Evolutionary conservation across 2,797 vertebrate species (phyloP), one percentile per base, ranked within the genome.

Genomic region (Varecia variegata): DNA sequence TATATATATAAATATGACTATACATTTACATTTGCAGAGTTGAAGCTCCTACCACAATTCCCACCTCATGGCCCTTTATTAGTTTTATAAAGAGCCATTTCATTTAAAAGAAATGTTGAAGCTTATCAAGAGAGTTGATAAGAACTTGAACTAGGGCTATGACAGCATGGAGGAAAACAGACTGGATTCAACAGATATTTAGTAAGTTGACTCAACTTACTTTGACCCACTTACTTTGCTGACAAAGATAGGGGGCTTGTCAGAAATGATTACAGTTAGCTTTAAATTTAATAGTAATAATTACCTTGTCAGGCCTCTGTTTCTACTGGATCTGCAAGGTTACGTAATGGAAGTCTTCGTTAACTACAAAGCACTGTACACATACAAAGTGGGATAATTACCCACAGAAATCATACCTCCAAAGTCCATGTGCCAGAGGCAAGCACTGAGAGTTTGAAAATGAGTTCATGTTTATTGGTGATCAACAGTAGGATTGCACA

Each of bases 221-320:
- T 40, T 40, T 40, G 40, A 40, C 40, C 30, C 71, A 60, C 30
- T 82, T 50, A 94, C 79, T 92, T 94, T 97, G 56, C 83, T 95
- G 54, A 94, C 79, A 88, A 90, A 91, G 96, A 93, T 23, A 83
- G 32, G 77, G 58, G 8, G 9, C 62, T 86, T 82, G 40, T 97
- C 94, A 93, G 77, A 97, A 94, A 92, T 92, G 18, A 90, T 88
- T 84, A 94, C 56, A 82, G 54, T 90, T 90, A 40, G 58, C 43
- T 93, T 95, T 92, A 45, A 52, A 47, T 92, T 58, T 93, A 96
- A 92, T 94, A 85, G 90, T 77, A 74, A 93, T 95, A 96, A 97
- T 96, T 95, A 94, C 90, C 90, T 96, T 84, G 65, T 79, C 81
- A 88, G 35, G 21, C 43, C 67, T 73, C 90, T 0, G 7, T 74